These are phyloP conservation scores for Glyptemys insculpta DNA, from an alignment of 2,797 vertebrate species.

Conservation along the genomic window DNA sequence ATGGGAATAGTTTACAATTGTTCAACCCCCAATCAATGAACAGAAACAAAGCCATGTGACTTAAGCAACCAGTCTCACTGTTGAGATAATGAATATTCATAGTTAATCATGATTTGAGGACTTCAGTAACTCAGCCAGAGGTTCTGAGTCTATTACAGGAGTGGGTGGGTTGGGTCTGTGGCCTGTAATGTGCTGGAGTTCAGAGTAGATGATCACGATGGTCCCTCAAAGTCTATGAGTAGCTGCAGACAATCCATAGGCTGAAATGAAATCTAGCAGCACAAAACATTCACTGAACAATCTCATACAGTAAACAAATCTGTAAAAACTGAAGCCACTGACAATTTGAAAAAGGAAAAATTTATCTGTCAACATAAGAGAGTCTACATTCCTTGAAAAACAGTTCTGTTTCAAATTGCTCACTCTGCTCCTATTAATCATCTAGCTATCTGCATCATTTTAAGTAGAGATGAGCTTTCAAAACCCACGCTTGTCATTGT, in stretches of 20 bases:
- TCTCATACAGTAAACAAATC: neutral
- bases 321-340: neutral
- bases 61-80: neutral
- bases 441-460: neutral
- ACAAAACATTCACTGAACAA: neutral
- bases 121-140: too few relatives aligned
- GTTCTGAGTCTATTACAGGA: too few relatives aligned
- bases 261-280: neutral
- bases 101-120: neutral
- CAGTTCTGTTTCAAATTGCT: neutral
- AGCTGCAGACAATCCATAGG: neutral
- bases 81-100: neutral
- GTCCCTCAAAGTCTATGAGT: too few relatives aligned
- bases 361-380: neutral
- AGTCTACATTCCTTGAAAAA: neutral
- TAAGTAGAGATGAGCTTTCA: neutral
- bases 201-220: too few relatives aligned
- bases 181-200: too few relatives aligned
- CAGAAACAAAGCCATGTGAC: neutral
- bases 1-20: neutral
- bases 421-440: neutral
- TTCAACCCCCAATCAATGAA: neutral
- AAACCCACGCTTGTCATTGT: neutral
- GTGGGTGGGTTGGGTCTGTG: too few relatives aligned
- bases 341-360: neutral